Percentiles rank a stretch among this genome's conserved stretches.
These are phyloP conservation scores for Siphamia tubifer DNA, from an alignment of 2,113 vertebrate species.

Conservation along the genomic window DNA sequence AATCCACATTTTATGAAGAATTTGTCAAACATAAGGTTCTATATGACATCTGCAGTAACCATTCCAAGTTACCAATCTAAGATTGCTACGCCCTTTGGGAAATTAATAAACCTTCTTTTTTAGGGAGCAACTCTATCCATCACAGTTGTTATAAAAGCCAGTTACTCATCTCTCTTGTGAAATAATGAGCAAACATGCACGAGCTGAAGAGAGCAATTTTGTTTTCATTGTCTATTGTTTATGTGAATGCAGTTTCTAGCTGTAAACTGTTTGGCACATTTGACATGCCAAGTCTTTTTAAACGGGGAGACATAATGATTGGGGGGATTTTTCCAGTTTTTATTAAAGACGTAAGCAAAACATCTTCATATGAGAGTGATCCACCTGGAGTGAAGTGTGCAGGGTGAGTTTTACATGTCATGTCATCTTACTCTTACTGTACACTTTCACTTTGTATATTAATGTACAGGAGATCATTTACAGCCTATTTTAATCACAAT, in stretches of 20 bases:
- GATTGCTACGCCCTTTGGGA: constrained; percentile 2
- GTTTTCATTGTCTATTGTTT: constrained; percentile 25
- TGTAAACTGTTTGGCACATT: constrained; percentile 67
- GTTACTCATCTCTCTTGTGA: background rate
- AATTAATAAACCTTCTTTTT: background rate
- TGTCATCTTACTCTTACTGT: background rate
- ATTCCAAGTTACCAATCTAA: background rate
- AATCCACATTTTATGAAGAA: no score
- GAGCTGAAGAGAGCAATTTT: background rate
- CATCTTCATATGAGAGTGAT: constrained; percentile 45
- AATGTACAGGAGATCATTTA: background rate
- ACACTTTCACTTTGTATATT: background rate
- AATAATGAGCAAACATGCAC: constrained; percentile 36
- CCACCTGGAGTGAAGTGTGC: constrained; percentile 57
- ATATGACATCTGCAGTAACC: no score
- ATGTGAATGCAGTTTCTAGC: constrained; percentile 18
- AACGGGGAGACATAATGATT: constrained; percentile 76
- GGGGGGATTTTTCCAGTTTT: constrained; percentile 81
- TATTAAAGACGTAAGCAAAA: constrained; percentile 69
- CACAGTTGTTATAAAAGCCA: constrained; percentile 22
- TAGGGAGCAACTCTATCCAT: background rate
- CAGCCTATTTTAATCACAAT: background rate
- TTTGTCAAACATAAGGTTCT: no score
- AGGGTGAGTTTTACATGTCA: constrained; percentile 66
- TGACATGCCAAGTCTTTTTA: constrained; percentile 64